These are phyloP conservation scores for Aphaenogaster rudis DNA, from an alignment of 1,140 invertebrate genomes.

Conservation along the genomic window DNA sequence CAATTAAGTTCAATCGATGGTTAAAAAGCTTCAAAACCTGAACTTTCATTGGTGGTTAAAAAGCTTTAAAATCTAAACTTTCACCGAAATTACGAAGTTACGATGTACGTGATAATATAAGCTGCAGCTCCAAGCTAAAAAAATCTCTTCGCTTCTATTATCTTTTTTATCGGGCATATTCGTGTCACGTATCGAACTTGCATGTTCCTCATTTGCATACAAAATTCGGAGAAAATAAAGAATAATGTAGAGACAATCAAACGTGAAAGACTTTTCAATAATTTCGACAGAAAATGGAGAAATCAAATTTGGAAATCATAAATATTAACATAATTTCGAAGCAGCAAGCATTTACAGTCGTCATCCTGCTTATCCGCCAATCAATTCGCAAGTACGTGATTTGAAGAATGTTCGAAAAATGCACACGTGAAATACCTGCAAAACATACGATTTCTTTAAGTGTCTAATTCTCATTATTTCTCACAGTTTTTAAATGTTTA, in stretches of 20 bases:
- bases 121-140: not conserved
- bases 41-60: constrained; percentile 16
- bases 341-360: constrained; percentile 2
- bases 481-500: not conserved
- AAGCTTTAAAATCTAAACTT: constrained; percentile 1
- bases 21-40: not conserved
- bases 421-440: not conserved
- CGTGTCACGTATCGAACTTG: constrained; percentile 66
- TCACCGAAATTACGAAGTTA: not conserved
- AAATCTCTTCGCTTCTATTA: constrained; percentile 61
- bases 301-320: constrained; percentile 33
- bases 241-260: constrained; percentile 13
- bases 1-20: not conserved
- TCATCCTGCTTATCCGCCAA: not conserved
- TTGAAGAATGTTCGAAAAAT: not conserved
- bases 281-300: not conserved
- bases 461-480: not conserved
- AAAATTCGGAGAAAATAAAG: constrained; percentile 48
- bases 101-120: constrained; percentile 31
- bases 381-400: constrained; percentile 19
- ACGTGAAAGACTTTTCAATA: constrained; percentile 33
- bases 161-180: constrained; percentile 50
- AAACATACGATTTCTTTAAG: not conserved
- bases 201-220: constrained; percentile 58
- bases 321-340: constrained; percentile 48